Conservation (phyloP, 2,888 invertebrate species). For the Scaptomyza tumidula region DNA sequence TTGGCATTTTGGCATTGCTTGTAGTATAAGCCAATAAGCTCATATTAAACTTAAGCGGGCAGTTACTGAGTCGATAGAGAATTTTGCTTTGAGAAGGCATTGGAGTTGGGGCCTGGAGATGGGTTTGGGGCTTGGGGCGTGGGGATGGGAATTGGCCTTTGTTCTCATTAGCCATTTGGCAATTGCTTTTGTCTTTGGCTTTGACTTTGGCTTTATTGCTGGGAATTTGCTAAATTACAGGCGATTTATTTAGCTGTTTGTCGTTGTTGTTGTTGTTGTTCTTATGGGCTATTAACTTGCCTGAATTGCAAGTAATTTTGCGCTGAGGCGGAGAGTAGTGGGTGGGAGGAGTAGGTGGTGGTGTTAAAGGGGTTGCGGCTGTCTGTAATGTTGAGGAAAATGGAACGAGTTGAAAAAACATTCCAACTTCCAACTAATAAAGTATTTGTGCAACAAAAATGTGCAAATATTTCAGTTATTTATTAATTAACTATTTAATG, state of each 20-base stretch:
- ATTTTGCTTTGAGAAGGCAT: not conserved
- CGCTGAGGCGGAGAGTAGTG: not conserved
- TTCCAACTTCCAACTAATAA: not conserved
- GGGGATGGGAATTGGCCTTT: not conserved
- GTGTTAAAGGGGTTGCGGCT: too few species aligned
- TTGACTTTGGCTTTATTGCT: conserved; percentile 29
- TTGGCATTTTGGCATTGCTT: conserved; percentile 18
- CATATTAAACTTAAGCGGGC: conserved; percentile 64
- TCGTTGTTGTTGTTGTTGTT: conserved; percentile 29
- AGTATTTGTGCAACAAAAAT: not conserved
- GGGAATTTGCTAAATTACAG: conserved; percentile 58
- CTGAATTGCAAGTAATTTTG: conserved; percentile 50
- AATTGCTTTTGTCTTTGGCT: conserved; percentile 50
- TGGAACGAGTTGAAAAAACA: not conserved
- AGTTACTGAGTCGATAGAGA: conserved; percentile 16
- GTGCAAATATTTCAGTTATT: not conserved
- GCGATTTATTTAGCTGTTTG: conserved; percentile 55
- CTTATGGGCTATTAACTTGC: conserved; percentile 63
- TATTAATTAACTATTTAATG: not conserved
- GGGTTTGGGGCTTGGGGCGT: too few species aligned
- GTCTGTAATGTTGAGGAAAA: not conserved
- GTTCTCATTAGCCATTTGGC: conserved; percentile 36
- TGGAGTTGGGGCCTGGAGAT: too few species aligned
- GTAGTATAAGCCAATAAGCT: conserved; percentile 72
- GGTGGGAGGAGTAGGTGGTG: not conserved